These are phyloP conservation scores for Cuniculus paca DNA, from an alignment of 2,797 vertebrate species.

Conservation along the genomic window DNA sequence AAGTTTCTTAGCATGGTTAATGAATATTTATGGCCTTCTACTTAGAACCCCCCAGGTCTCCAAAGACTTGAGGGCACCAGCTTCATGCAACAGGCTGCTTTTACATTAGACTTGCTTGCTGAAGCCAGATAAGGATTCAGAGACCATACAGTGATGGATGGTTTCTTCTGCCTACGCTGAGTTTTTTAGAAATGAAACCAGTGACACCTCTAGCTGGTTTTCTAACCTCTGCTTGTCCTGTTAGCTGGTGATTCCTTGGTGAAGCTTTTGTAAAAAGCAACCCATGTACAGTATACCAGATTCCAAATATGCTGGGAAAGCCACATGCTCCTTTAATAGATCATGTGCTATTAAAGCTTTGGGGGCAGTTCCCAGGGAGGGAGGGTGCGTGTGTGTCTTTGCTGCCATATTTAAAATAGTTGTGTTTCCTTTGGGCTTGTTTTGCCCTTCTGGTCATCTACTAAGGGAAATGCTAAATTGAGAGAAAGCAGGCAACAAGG, in stretches of 20 bases:
- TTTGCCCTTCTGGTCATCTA: not conserved
- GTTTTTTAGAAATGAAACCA: not conserved
- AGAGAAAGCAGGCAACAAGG: not conserved
- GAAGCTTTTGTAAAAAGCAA: not conserved
- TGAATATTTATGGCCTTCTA: not conserved
- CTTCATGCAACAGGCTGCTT: not conserved
- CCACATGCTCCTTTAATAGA: fast-evolving
- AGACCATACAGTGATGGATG: fast-evolving
- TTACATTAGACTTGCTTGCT: not conserved
- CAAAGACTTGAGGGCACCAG: not conserved
- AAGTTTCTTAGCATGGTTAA: not conserved
- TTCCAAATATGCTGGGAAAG: not conserved
- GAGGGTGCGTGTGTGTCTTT: not conserved
- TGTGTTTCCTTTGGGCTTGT: not conserved
- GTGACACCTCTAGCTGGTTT: not conserved
- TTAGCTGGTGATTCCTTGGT: not conserved
- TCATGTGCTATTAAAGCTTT: not conserved
- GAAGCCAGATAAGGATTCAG: fast-evolving
- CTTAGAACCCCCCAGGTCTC: not conserved
- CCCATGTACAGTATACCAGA: fast-evolving
- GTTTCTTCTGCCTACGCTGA: too few species aligned
- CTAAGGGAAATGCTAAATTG: constrained; percentile 2
- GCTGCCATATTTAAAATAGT: not conserved
- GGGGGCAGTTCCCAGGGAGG: not conserved
- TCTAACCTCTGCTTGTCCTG: not conserved